Evolutionary conservation across 2,113 vertebrate genomes (phyloP).

Genomic region (Oncorhynchus clarkii): DNA sequence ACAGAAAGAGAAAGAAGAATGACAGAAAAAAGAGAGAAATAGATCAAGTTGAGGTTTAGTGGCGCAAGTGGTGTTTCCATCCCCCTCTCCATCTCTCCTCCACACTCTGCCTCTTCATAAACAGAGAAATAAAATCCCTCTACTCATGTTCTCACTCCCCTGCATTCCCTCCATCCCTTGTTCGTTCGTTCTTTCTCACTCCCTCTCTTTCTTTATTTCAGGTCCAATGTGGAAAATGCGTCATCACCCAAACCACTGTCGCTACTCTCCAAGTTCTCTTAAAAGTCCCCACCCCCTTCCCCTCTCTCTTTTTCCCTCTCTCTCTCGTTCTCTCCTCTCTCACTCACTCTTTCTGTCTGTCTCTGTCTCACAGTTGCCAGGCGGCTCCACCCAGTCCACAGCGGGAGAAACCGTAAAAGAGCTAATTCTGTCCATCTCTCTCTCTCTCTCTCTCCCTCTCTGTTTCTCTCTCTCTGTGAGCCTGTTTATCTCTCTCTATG

Average conservation of each 20-base stretch:
- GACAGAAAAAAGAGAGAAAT: not conserved
- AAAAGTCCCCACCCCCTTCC: slow-evolving; percentile 38
- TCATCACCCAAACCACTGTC: slow-evolving; percentile 70
- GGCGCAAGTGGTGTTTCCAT: slow-evolving; percentile 36
- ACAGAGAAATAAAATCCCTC: slow-evolving; percentile 31
- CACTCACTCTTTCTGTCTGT: slow-evolving; percentile 35
- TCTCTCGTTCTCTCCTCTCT: slow-evolving; percentile 6
- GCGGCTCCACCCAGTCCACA: slow-evolving; percentile 47
- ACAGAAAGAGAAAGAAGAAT: not conserved
- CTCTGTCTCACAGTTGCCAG: slow-evolving; percentile 28
- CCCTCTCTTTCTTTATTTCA: slow-evolving; percentile 36
- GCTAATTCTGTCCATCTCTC: slow-evolving; percentile 16
- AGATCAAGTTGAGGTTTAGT: not conserved
- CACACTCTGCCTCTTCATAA: slow-evolving; percentile 27
- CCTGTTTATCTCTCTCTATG: not conserved
- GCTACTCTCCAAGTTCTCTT: slow-evolving; percentile 59
- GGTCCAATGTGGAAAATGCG: slow-evolving; percentile 75
- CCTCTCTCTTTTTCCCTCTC: not conserved
- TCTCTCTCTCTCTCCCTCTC: not conserved
- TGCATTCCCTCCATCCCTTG: slow-evolving; percentile 49
- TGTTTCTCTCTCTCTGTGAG: not conserved
- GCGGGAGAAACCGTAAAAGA: slow-evolving; percentile 18
- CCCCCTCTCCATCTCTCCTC: slow-evolving; percentile 3
- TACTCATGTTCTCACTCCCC: slow-evolving; percentile 52
- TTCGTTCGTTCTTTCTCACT: slow-evolving; percentile 12